Conservation (phyloP, 2,113 vertebrate genomes). For the Mus pahari region DNA sequence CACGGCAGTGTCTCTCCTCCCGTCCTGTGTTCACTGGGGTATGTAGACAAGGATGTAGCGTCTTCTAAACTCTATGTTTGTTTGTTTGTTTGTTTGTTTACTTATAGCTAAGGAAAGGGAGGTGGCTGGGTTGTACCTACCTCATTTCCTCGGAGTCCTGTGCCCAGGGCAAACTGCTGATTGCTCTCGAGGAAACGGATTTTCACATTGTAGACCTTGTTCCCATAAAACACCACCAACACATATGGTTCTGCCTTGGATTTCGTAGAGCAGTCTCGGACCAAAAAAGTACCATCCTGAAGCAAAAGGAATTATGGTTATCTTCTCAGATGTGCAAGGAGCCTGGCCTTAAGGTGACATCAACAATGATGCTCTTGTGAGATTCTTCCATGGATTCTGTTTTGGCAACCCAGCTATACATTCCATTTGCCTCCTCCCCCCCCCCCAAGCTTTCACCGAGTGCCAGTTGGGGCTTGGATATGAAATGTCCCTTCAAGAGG, state of each 20-base stretch:
- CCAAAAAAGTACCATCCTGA: constrained; percentile 93
- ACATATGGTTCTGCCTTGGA: constrained; percentile 91
- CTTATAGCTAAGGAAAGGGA: neutral
- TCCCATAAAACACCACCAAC: constrained; percentile 90
- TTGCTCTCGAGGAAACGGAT: constrained; percentile 90
- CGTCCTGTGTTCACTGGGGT: too few species aligned
- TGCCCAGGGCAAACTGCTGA: constrained; percentile 90
- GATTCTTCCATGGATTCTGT: neutral
- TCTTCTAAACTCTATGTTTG: neutral
- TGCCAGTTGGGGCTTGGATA: neutral
- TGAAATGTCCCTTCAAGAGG: too few species aligned
- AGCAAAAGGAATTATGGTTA: constrained; percentile 10
- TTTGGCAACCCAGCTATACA: too few species aligned
- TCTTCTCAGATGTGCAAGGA: neutral
- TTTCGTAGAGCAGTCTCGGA: constrained; percentile 91
- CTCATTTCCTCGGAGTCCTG: constrained; percentile 89
- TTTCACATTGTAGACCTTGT: constrained; percentile 95
- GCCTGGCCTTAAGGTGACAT: too few species aligned
- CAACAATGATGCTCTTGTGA: neutral
- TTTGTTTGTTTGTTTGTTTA: neutral
- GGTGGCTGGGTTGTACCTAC: constrained; percentile 85
- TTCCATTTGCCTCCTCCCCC: neutral
- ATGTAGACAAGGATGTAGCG: neutral
- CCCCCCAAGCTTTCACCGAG: neutral
- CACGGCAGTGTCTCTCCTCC: fast-evolving